Base-by-base conservation (phyloP, 2,888 invertebrate species). In the Eupithecia exiguata region DNA sequence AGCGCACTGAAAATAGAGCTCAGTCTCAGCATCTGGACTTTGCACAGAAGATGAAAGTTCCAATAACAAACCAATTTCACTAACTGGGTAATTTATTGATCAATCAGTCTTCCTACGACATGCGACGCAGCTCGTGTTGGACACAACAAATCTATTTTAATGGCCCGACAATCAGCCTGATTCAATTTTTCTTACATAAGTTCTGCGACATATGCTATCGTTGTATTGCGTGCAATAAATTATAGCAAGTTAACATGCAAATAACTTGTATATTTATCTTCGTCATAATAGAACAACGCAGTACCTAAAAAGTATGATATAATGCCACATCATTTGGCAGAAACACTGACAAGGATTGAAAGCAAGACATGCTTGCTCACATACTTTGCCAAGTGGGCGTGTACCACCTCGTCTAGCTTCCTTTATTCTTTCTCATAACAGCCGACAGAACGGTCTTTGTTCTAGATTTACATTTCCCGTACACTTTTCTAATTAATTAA, bases 341-440 rank as follows among this genome's bases (percentile, higher is more conserved):
- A 74, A 72, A 70, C 75, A 69, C 77, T 82, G 84, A 84, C 85
- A 87, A 83, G 80, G 75, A 70, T 77, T 80, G 75, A 69, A 73
- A 74, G 73, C 72, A 76, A 77, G 82, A 83, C 82, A 82, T 77
- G 81, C 78, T 80, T 18, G 76, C 74, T 61, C 72, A 78, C 38
- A 30, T 78, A 76, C 70, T 79, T 74, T 88, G 89, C 89, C 90
- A 89, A 89, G 76, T 83, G 81, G 81, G 79, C 81, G 82, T 79
- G 77, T 66, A 65, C 76, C 70, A 71, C 80, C 75, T 80, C 79
- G 77, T 69, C 69, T 74, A 76, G 79, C 81, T 87, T 86, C 82
- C 85, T 84, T 84, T 87, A 88, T 88, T 90, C 83, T 74, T 78
- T 79, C 78, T 74, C 75, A 73, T 70, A 78, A 68, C 78, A 75